Evolutionary conservation across 2,888 invertebrate species (phyloP).

Genomic region (Eupelmus urozonus): DNA sequence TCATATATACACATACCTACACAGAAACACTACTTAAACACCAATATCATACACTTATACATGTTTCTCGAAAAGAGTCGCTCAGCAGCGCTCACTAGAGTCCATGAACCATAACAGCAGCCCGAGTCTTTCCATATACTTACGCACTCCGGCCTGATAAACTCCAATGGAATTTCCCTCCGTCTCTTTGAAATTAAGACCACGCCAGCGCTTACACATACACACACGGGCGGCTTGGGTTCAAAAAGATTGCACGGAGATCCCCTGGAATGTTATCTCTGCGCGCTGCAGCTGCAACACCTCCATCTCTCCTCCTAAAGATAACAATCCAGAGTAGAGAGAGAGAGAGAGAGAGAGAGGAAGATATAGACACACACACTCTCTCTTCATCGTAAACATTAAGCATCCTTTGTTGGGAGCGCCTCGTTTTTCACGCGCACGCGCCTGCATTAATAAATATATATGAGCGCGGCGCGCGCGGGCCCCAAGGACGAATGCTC

Average conservation of each 20-base stretch:
- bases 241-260: neutral
- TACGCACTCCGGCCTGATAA: no score
- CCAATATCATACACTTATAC: no score
- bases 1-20: no score
- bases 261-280: constrained; percentile 35
- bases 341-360: neutral
- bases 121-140: no score
- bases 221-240: neutral
- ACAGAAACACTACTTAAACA: no score
- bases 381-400: constrained; percentile 21
- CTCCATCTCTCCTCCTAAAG: neutral
- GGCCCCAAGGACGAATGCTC: constrained; percentile 23
- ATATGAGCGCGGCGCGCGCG: constrained; percentile 3
- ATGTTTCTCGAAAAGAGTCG: no score
- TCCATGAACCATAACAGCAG: no score
- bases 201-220: neutral
- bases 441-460: constrained; percentile 24
- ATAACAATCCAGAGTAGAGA: constrained; percentile 23
- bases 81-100: no score
- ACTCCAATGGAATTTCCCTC: no score
- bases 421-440: constrained; percentile 7
- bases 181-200: neutral
- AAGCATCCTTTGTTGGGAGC: constrained; percentile 23
- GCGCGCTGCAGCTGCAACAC: constrained; percentile 15
- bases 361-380: constrained; percentile 3